Percentiles rank a stretch among this genome's conserved stretches.
Conservation (phyloP, 2,113 vertebrate species). For the Sardina pilchardus region DNA sequence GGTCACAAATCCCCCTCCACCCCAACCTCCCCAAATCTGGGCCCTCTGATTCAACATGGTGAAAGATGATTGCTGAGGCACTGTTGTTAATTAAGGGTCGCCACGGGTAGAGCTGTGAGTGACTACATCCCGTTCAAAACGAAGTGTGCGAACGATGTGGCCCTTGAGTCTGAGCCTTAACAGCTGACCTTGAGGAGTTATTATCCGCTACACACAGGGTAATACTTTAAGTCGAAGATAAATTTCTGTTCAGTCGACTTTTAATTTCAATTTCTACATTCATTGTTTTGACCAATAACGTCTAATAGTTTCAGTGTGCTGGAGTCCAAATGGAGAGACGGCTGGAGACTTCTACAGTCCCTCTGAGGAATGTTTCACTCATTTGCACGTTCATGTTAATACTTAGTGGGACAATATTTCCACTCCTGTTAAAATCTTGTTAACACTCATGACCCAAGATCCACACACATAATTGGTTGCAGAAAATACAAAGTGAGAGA, state of each 20-base stretch:
- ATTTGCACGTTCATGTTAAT: not conserved
- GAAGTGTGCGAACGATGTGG: too few relatives aligned
- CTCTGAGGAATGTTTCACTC: not conserved
- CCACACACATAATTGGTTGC: slow-evolving; percentile 3
- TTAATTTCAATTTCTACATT: not conserved
- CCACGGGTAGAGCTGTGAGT: slow-evolving; percentile 38
- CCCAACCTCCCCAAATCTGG: not conserved
- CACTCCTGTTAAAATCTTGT: not conserved
- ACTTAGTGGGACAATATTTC: not conserved
- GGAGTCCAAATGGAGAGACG: not conserved
- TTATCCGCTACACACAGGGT: not conserved
- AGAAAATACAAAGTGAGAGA: not conserved
- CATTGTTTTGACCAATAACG: not conserved
- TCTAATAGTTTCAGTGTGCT: not conserved
- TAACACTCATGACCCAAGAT: not conserved
- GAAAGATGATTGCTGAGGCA: slow-evolving; percentile 47
- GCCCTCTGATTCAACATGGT: slow-evolving; percentile 44
- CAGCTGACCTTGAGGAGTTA: slow-evolving; percentile 22
- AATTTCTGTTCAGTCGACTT: slow-evolving; percentile 15
- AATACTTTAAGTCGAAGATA: not conserved
- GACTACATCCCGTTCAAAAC: slow-evolving; percentile 38
- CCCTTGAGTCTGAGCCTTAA: slow-evolving; percentile 32
- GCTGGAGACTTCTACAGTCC: not conserved
- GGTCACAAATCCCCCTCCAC: slow-evolving; percentile 42
- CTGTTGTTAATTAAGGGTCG: slow-evolving; percentile 56